Evolutionary conservation across 2,888 invertebrate genomes (phyloP).

Genomic region (Agonopterix heracliana): DNA sequence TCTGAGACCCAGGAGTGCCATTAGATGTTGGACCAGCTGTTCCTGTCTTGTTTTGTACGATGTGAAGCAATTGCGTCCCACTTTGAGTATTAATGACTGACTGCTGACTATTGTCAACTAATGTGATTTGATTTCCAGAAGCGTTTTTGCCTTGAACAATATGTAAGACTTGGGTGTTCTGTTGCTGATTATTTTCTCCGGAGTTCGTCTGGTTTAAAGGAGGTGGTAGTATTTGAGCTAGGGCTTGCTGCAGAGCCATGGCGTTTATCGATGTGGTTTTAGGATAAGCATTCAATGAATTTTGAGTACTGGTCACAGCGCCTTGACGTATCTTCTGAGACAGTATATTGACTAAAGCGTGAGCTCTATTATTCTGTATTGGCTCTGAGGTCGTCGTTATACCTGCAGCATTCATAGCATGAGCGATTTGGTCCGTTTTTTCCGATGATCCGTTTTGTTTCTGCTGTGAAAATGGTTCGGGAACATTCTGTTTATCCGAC

Average conservation of each 20-base stretch:
- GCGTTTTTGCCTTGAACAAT: conserved; percentile 66
- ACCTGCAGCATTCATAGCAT: conserved; percentile 67
- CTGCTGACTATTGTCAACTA: conserved; percentile 57
- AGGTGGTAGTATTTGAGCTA: conserved; percentile 66
- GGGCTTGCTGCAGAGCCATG: conserved; percentile 63
- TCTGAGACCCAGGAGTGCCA: conserved; percentile 36
- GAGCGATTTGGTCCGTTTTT: conserved; percentile 61
- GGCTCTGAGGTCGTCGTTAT: conserved; percentile 45
- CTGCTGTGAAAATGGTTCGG: conserved; percentile 18
- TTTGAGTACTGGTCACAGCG: conserved; percentile 26
- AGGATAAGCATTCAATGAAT: conserved; percentile 39
- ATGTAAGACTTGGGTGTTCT: conserved; percentile 59
- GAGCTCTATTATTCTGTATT: conserved; percentile 34
- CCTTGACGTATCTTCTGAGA: conserved; percentile 67
- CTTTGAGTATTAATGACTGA: conserved; percentile 56
- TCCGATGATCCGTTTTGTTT: conserved; percentile 37
- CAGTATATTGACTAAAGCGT: conserved; percentile 69
- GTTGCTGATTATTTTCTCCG: conserved; percentile 40
- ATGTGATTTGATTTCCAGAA: conserved; percentile 54
- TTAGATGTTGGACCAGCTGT: conserved; percentile 32
- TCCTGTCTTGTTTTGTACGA: conserved; percentile 60
- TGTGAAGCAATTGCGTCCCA: conserved; percentile 61
- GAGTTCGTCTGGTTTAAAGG: conserved; percentile 52
- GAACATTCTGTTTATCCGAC: conserved; percentile 18
- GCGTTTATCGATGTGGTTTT: conserved; percentile 58